Base-by-base conservation (phyloP, 2,888 invertebrate genomes). In the Meganola albula region DNA sequence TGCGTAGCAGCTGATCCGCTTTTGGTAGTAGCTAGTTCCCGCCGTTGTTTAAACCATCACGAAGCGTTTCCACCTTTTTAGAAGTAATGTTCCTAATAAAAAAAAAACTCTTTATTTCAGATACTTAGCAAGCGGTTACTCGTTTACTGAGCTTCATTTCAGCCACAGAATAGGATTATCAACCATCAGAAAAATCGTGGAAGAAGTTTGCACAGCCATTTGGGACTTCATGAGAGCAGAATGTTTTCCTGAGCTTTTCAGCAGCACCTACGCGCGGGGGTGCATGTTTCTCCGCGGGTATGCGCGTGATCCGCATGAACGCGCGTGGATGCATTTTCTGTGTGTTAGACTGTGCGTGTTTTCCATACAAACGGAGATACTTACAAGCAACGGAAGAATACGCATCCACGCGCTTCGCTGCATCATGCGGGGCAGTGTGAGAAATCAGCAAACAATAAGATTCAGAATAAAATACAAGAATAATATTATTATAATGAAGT, bases 1-100 rank as follows among this genome's bases (percentile, higher is more conserved):
- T 23, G 20, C 5, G 21, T 21, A 21, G 21, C 21, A 21, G 3
- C 21, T 21, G 21, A 21, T 21, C 21, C 21, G 21, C 21, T 21
- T 21, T 21, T 21, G 21, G 21, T 26, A 26, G 16, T 22, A 32
- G 13, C 32, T 27, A 31, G 22, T 24, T 31, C 27, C 31, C 31
- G 34, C 22, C 34, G 13, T 34, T 39, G 14, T 39, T 34, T 34
- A 38, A 38, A 27, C 14, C 27, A 21, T 38, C 38, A 27, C 38
- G 38, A 24, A 38, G 33, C 21, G 22, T 27, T 33, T 38, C 34
- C 34, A 38, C 23, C 30, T 34, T 27, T 29, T 29, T 38, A 34
- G 34, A 12, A 38, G 20, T 27, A 29, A 26, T 29, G 13, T 26
- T 18, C 29, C 33, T 33, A 18, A 25, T 30, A 34, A 18, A 28